Evolutionary conservation across 2,113 vertebrate species (phyloP), one percentile per base, ranked within the genome.

Genomic region (Chaenogobius annularis): DNA sequence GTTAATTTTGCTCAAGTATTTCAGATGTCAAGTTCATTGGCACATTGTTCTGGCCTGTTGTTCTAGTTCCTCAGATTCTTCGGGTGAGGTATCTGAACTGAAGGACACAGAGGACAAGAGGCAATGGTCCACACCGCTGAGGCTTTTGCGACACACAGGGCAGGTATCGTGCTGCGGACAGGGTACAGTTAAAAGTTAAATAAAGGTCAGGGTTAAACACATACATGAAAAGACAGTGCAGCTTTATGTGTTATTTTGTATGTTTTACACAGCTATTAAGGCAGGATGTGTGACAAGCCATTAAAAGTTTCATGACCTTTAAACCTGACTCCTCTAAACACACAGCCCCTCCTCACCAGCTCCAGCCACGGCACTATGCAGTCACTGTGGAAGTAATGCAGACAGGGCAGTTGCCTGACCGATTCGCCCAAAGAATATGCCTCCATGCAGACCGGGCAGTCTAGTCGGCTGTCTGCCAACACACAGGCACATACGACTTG

Each of bases 331-430:
- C 61, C 61, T 35, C 58, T 31, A 61, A 61, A 13, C 58, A 63
- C 35, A 63, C 61, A n/a, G 17, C 61, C 61, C 17, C 61, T 43
- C 17, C 94, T 95, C 82, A 98, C 97, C 95, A 98, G 91, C 80
- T 99, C 95, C 68, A 98, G 86, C 96, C 97, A 99, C 0, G 96
- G 97, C 73, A 98, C 95, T 66, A 98, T 97, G 86, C 96, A 96
- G 83, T 92, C 93, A 93, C 94, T 94, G 88, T 99, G 97, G 87
- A 97, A 99, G 89, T 94, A 88, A 81, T 98, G 96, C 47, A 95
- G 96, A 86, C 96, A 97, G 31, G 96, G 95, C 3, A 98, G 88
- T 88, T 98, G 96, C 83, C 94, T 93, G 50, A 95, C 97, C 56
- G 91, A 90, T 78, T 99, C 96, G 0, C 92, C 93, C 7, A 93